Percentiles rank a stretch among this genome's conserved stretches.
Conservation (phyloP, 1,140 invertebrate species). For the Ganaspis sp. region DNA sequence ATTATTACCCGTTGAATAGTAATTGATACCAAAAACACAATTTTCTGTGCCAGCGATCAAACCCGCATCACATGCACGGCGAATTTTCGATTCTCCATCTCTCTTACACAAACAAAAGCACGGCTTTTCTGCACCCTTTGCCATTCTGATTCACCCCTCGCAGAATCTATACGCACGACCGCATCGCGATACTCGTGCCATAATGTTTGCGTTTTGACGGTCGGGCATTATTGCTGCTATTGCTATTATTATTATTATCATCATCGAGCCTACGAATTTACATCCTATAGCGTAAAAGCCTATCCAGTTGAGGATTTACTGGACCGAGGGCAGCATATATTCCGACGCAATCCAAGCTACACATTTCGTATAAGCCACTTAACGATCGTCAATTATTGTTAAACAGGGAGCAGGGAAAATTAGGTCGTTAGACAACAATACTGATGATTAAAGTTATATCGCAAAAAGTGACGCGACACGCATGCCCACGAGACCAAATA, state of each 20-base stretch:
- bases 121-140: conserved; percentile 38
- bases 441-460: background rate
- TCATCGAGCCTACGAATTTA: conserved; percentile 18
- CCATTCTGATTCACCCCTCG: conserved; percentile 40
- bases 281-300: conserved; percentile 30
- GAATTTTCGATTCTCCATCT: background rate
- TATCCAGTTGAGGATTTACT: conserved; percentile 33
- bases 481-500: background rate
- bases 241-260: conserved; percentile 33
- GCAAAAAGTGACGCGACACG: background rate
- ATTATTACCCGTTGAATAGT: conserved; percentile 74
- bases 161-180: conserved; percentile 12
- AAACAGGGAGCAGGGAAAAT: background rate
- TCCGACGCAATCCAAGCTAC: background rate
- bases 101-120: background rate
- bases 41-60: conserved; percentile 75
- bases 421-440: background rate
- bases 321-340: conserved; percentile 16
- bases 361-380: conserved; percentile 20
- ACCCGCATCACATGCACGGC: conserved; percentile 52
- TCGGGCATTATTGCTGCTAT: conserved; percentile 18
- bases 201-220: conserved; percentile 40
- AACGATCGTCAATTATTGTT: conserved; percentile 27
- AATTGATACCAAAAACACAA: conserved; percentile 76
- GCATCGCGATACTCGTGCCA: conserved; percentile 24